These are phyloP conservation scores for Ectropis grisescens DNA, from an alignment of 1,140 invertebrate genomes.

Conservation along the genomic window DNA sequence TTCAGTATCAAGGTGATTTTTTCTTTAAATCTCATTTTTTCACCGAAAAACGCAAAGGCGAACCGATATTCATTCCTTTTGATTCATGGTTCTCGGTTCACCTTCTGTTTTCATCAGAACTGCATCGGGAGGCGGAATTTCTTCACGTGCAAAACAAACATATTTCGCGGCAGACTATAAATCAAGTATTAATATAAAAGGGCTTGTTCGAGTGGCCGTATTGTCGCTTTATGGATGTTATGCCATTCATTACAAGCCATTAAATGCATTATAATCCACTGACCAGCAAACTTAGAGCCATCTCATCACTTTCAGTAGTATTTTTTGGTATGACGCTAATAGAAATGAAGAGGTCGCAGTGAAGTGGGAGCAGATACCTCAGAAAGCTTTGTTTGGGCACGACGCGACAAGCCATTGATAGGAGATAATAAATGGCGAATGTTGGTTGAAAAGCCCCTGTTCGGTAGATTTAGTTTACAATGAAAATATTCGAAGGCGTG, in stretches of 20 bases:
- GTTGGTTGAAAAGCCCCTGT: slow-evolving; percentile 33
- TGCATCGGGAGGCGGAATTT: no score
- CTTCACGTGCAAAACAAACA: slow-evolving; percentile 59
- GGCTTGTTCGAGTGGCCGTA: slow-evolving; percentile 58
- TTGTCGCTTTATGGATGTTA: slow-evolving; percentile 67
- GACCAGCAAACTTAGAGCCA: slow-evolving; percentile 29
- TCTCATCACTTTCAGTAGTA: slow-evolving; percentile 4
- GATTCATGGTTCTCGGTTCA: no score
- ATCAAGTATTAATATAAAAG: slow-evolving; percentile 59
- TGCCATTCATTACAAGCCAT: slow-evolving; percentile 64
- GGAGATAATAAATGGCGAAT: slow-evolving; percentile 56
- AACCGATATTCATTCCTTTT: no score
- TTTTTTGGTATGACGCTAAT: no score
- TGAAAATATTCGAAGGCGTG: slow-evolving; percentile 6
- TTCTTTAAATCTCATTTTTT: no score
- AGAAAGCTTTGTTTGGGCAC: slow-evolving; percentile 53
- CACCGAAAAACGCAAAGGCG: no score
- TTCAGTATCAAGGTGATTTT: no score
- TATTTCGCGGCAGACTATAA: slow-evolving; percentile 45
- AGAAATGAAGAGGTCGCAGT: no score
- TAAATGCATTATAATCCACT: slow-evolving; percentile 57
- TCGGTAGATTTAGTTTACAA: slow-evolving; percentile 9
- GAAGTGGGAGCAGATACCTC: slow-evolving; percentile 15
- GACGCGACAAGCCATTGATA: slow-evolving; percentile 59
- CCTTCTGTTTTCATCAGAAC: no score